phyloP scores from a whole-genome alignment of 2,113 vertebrate species.

The Scatophagus argus region DNA sequence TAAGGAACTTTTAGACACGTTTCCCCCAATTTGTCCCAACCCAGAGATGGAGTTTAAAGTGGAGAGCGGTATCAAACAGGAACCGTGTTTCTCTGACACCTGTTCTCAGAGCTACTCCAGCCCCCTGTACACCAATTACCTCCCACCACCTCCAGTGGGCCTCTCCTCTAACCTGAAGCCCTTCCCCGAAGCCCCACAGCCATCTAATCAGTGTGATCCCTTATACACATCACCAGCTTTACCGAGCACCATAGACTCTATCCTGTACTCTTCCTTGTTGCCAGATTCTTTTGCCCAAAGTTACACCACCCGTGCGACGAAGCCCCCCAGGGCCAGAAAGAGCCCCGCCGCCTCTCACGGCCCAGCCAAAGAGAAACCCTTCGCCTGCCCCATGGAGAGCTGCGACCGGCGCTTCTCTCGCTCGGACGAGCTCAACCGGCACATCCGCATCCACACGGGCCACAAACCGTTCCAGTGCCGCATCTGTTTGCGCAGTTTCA shows the following conservation, averaged over 20 bases:
- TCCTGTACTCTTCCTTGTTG: constrained; percentile 81
- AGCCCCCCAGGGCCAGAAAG: constrained; percentile 86
- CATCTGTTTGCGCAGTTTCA: constrained; percentile 97
- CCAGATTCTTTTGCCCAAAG: constrained; percentile 80
- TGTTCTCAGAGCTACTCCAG: constrained; percentile 83
- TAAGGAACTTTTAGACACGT: constrained; percentile 86
- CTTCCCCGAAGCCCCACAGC: constrained; percentile 78
- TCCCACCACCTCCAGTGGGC: constrained; percentile 80
- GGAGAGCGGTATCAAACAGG: constrained; percentile 84
- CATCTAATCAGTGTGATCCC: constrained; percentile 80
- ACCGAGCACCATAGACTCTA: constrained; percentile 82
- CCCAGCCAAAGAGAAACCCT: constrained; percentile 95
- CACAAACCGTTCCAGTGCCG: constrained; percentile 99
- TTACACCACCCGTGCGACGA: constrained; percentile 86
- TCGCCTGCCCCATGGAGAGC: constrained; percentile 95
- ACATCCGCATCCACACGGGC: constrained; percentile 97
- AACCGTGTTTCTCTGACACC: constrained; percentile 84
- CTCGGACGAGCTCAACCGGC: constrained; percentile 96
- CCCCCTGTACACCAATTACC: constrained; percentile 81
- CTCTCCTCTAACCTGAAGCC: constrained; percentile 81
- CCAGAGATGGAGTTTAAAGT: constrained; percentile 85
- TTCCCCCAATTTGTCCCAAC: constrained; percentile 81
- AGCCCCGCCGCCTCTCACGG: constrained; percentile 89
- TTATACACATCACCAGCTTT: constrained; percentile 84
- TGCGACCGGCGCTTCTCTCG: constrained; percentile 96